phyloP scores from a whole-genome alignment of 2,888 invertebrate species.

The Drosophila tripunctata region DNA sequence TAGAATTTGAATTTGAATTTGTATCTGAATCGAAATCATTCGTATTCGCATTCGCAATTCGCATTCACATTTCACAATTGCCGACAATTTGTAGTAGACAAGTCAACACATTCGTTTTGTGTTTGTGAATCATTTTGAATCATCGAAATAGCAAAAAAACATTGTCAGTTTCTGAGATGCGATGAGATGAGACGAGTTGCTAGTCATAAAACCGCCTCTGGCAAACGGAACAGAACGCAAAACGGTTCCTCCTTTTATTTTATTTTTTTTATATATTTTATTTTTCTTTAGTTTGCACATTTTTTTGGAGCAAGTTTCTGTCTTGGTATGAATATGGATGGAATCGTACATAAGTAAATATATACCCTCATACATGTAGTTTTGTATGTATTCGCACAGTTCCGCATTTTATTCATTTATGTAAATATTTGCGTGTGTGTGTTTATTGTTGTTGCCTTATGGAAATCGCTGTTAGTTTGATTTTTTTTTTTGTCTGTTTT shows the following conservation, averaged over 20 bases:
- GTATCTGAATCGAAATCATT: conserved; percentile 4
- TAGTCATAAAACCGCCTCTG: conserved; percentile 41
- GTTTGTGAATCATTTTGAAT: conserved; percentile 63
- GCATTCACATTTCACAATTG: conserved; percentile 44
- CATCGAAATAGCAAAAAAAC: conserved; percentile 60
- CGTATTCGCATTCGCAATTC: too few species aligned
- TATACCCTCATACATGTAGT: conserved; percentile 4
- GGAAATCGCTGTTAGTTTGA: conserved; percentile 42
- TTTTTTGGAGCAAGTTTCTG: conserved; percentile 56
- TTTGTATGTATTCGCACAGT: conserved; percentile 16
- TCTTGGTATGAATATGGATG: conserved; percentile 52
- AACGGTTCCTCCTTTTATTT: conserved; percentile 20
- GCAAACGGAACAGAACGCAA: conserved; percentile 17
- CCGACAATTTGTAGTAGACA: conserved; percentile 48
- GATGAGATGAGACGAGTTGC: too few species aligned
- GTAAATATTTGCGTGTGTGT: conserved; percentile 54
- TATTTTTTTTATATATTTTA: not conserved
- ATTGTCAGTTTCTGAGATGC: too few species aligned
- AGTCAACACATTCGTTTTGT: conserved; percentile 23
- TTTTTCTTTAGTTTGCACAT: conserved; percentile 36
- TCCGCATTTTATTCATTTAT: conserved; percentile 57
- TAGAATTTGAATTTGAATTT: conserved; percentile 6
- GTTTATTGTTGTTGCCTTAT: conserved; percentile 47
- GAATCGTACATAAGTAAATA: conserved; percentile 16
- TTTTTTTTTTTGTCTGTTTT: conserved; percentile 17